Evolutionary conservation across 2,888 invertebrate species (phyloP), one percentile per base, ranked within the genome.

Genomic region (Lycophotia porphyrea): DNA sequence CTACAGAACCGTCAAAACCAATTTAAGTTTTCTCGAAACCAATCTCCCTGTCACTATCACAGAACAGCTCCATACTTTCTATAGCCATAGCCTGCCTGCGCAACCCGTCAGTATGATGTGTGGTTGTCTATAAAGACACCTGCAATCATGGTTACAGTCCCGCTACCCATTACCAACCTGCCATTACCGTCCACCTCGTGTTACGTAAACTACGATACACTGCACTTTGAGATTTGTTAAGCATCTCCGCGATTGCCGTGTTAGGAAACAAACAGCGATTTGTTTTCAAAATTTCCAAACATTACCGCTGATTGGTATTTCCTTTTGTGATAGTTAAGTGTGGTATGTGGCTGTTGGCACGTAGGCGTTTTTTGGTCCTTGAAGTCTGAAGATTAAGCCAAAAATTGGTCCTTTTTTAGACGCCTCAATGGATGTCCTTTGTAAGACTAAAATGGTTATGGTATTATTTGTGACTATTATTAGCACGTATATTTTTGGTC

Each of bases 201-300:
- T 91, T 88, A 88, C 87, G 85, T 84, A 84, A 89, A 84, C 70
- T 84, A 67, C 79, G 70, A 87, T 84, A 85, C 80, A 79, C 84
- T 78, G 78, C 80, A 82, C 80, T 89, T 88, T 88, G 72, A 82
- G 85, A 89, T 89, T 90, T 88, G 87, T 69, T 75, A 88, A 84
- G 87, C 88, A 76, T 90, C 85, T 82, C 85, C 79, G 72, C 80
- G 75, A 79, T 82, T 72, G 71, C 58, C 55, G 61, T 76, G 78
- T 78, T 87, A 76, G 60, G 52, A 73, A 81, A 86, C 73, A 69
- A 60, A 60, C 18, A 18, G 5, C 60, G 73, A 85, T 84, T 86
- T 88, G 86, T 85, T 89, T 84, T 82, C 42, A 70, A 84, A 85
- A 88, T 76, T 79, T 72, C 36, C 71, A 81, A 82, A 71, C 71